Base-by-base conservation (phyloP, 2,888 invertebrate species). In the Tenodera sinensis region DNA sequence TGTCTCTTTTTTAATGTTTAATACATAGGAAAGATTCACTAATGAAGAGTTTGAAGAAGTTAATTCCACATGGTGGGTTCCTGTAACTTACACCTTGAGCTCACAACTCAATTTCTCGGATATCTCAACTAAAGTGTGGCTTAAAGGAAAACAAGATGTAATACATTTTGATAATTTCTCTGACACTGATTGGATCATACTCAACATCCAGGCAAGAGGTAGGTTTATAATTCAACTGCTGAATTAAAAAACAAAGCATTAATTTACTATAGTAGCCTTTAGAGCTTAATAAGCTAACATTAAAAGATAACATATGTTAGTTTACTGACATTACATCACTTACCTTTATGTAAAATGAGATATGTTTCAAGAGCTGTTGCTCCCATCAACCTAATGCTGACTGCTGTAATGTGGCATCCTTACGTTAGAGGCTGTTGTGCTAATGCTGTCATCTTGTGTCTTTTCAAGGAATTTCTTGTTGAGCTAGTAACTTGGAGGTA, bases 201-300 rank as follows among this genome's bases (percentile, higher is more conserved):
- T 96, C 81, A 97, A 97, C 92, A 93, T 97, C 28, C 96, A 96
- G 91, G 96, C 97, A 92, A 96, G 96, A 90, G 97, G 97, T 95
- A 93, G 94, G 91, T 89, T 25, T 83, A n/a, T 28, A 25, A 2
- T 27, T 71, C 2, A 12, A 27, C 83, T 9, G 27, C 8, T 71
- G 54, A 15, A 20, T 71, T 71, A 71, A 71, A 25, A 30, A 20
- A 20, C 3, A 71, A 71, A 20, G 54, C 7, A 34, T 34, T 34
- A 34, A 34, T 34, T n/a, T 34, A 7, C 7, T 34, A 7, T 34
- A 34, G 34, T 34, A 34, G 7, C 7, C 34, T 34, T 34, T 34
- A 34, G 34, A 34, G 7, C 34, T 34, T 30, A 3, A 30, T 30
- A 30, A 30, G n/a, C n/a, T n/a, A n/a, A n/a, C n/a, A n/a, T n/a